Evolutionary conservation across 2,113 vertebrate genomes (phyloP), one percentile per base, ranked within the genome.

Genomic region (Thryonomys swinderianus): DNA sequence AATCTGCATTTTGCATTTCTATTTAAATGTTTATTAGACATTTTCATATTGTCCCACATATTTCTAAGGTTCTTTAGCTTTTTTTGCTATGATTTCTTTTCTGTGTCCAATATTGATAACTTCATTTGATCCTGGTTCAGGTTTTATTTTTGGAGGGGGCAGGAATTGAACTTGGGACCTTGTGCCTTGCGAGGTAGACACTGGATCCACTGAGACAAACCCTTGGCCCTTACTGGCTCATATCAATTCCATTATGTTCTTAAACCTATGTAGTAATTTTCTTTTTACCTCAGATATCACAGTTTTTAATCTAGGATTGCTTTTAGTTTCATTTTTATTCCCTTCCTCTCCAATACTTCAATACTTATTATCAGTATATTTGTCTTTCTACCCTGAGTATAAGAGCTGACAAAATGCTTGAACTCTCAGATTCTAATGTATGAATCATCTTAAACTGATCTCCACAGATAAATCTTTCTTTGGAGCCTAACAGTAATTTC

Each of bases 321-420:
- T 93, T 76, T 88, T 73, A 69, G 8, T 3, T 84, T 76, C 40
- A 55, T 87, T 81, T 78, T 84, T 88, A 59, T 93, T 88, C 61
- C 66, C 12, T 53, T 80, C 83, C 40, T 73, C n/a, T 84, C 11
- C 11, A n/a, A 14, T 25, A 40, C 9, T 9, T 20, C 40, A 82
- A 59, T 30, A 51, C 61, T 64, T 32, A 73, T 67, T 59, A 37
- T 32, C 57, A 40, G 23, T 1, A 0, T 71, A 37, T 79, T 69
- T 66, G 67, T 51, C 74, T 74, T 84, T 64, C 45, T 42, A 71
- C 20, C 16, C 69, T 4, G 5, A 37, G 71, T 81, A 59, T 14
- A 51, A 82, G 14, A 55, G 20, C 21, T 73, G 11, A 71, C 21
- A 92, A 59, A n/a, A 53, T 14, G 30, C 37, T 42, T 84, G 42